A percentile compares a stretch with the other conserved stretches of the same genome.
phyloP scores from a whole-genome alignment of 2,797 vertebrate species.

The Neomorphus geoffroyi region DNA sequence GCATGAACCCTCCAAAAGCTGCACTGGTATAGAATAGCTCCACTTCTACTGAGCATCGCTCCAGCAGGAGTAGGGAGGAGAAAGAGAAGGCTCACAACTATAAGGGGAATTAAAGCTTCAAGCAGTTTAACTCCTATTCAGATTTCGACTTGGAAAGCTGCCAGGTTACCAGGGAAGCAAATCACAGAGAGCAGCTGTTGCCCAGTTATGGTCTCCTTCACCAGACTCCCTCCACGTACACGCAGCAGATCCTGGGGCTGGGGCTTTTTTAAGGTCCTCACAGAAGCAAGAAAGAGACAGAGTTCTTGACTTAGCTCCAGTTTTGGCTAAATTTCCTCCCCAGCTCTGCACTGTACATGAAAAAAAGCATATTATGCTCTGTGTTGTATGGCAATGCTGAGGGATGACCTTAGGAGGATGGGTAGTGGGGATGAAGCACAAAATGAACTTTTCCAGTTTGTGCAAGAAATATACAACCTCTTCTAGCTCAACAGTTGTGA shows the following conservation, averaged over 20 bases:
- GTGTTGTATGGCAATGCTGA: neutral
- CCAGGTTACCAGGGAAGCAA: conserved; percentile 66
- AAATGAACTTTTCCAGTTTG: neutral
- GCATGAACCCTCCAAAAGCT: neutral
- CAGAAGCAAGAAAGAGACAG: neutral
- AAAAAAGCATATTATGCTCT: neutral
- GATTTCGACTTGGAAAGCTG: conserved; percentile 31
- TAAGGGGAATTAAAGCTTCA: neutral
- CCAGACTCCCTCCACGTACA: conserved; percentile 14
- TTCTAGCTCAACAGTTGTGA: neutral
- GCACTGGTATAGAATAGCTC: neutral
- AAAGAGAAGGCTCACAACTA: neutral
- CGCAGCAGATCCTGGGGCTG: neutral
- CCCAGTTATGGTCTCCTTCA: conserved; percentile 37
- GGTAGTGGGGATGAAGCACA: neutral
- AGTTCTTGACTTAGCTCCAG: neutral
- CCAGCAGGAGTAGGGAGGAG: neutral
- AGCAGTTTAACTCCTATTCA: conserved; percentile 33
- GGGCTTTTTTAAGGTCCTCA: neutral
- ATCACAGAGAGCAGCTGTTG: conserved; percentile 51
- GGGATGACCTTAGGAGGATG: neutral
- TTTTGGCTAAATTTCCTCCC: neutral
- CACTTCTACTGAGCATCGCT: neutral
- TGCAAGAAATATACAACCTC: neutral
- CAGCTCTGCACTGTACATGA: fast-evolving